Evolutionary conservation across 2,888 invertebrate genomes (phyloP).

Genomic region (Andrena minutula): DNA sequence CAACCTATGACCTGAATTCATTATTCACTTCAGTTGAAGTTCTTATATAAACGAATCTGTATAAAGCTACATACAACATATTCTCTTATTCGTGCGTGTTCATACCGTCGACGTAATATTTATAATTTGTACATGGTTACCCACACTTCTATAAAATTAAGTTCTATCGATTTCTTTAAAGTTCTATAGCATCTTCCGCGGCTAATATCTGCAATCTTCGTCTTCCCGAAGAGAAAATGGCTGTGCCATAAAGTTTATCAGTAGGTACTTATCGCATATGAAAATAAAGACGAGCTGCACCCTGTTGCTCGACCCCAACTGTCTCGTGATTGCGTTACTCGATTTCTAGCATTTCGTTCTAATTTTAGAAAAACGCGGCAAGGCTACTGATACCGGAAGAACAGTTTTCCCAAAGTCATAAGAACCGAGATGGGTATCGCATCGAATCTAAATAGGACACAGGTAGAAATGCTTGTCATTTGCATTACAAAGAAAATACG

Average conservation of each 20-base stretch:
- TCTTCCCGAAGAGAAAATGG: not conserved
- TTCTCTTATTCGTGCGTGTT: too few species aligned
- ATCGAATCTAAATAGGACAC: not conserved
- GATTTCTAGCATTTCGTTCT: constrained; percentile 64
- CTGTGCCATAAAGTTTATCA: not conserved
- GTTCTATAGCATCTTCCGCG: not conserved
- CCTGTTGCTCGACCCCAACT: constrained; percentile 47
- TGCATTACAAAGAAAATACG: constrained; percentile 26
- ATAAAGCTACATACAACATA: too few species aligned
- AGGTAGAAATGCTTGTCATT: constrained; percentile 17
- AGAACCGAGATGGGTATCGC: constrained; percentile 27
- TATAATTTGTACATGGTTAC: too few species aligned
- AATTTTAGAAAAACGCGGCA: constrained; percentile 63
- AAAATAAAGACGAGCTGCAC: constrained; percentile 40
- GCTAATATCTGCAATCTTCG: not conserved
- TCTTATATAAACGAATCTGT: too few species aligned
- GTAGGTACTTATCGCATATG: constrained; percentile 4
- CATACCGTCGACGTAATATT: too few species aligned
- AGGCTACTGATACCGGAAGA: constrained; percentile 43
- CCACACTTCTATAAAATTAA: too few species aligned
- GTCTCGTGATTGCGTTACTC: constrained; percentile 46
- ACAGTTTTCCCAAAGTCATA: constrained; percentile 34
- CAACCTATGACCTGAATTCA: too few species aligned
- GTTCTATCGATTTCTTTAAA: too few species aligned
- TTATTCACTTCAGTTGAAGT: too few species aligned